phyloP scores from a whole-genome alignment of 2,113 vertebrate species.

The Alligator sinensis region DNA sequence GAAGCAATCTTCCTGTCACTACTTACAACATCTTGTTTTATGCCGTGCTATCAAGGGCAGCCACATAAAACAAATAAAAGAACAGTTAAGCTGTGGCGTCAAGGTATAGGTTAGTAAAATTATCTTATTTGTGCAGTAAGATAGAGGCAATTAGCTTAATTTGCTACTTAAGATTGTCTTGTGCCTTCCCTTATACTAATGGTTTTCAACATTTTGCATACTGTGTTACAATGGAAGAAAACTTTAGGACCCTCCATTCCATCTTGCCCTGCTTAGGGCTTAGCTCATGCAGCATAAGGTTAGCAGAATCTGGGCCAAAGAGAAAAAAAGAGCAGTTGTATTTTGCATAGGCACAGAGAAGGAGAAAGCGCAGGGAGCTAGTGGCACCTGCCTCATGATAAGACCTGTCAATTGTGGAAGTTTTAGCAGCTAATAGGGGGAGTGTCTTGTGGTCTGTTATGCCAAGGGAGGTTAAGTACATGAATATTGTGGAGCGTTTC shows the following conservation, averaged over 20 bases:
- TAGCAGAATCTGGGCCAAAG: neutral
- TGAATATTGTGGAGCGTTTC: too few species aligned
- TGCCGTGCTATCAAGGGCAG: fast-evolving
- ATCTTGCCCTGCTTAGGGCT: neutral
- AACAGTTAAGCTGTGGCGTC: neutral
- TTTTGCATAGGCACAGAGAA: neutral
- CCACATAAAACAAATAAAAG: neutral
- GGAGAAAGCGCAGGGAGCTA: neutral
- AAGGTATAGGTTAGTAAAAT: too few species aligned
- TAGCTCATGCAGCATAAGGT: neutral
- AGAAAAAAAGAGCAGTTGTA: fast-evolving
- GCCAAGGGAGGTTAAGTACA: too few species aligned
- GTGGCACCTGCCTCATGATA: neutral
- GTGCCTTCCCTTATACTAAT: neutral
- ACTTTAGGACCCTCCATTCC: neutral
- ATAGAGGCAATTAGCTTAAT: neutral
- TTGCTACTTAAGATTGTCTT: neutral
- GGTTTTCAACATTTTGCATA: neutral
- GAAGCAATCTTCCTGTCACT: neutral
- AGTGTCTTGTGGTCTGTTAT: too few species aligned
- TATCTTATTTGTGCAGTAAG: neutral
- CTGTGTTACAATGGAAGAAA: neutral
- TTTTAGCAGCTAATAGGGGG: too few species aligned
- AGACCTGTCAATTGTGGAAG: neutral
- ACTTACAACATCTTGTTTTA: neutral